phyloP scores from a whole-genome alignment of 1,140 invertebrate genomes.

The Cotesia typhae region DNA sequence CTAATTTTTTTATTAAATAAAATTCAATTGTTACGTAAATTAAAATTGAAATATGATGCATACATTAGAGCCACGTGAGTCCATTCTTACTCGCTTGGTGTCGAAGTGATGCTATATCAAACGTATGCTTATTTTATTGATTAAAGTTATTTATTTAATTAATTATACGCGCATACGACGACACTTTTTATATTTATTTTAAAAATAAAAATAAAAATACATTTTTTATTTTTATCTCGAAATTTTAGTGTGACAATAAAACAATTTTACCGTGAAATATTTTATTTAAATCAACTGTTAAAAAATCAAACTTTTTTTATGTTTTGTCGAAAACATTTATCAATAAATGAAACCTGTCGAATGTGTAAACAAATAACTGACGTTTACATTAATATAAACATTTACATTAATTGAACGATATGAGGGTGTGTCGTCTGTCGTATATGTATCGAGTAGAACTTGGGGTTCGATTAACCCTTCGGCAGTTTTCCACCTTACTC shows the following conservation, averaged over 20 bases:
- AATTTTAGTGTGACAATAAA: too few species aligned
- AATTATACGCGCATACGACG: neutral
- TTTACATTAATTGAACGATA: neutral
- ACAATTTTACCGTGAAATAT: too few species aligned
- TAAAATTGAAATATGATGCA: conserved; percentile 32
- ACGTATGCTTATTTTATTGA: conserved; percentile 17
- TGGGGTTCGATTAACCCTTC: neutral
- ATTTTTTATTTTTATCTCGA: too few species aligned
- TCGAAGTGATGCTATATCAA: conserved; percentile 54
- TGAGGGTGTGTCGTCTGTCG: neutral
- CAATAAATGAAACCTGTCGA: neutral
- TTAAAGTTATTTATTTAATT: conserved; percentile 13
- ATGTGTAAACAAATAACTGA: too few species aligned
- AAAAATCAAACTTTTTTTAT: neutral
- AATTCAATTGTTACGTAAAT: too few species aligned
- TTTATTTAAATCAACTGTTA: too few species aligned
- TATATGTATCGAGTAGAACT: neutral
- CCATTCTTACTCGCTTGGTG: conserved; percentile 51
- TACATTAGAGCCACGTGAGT: conserved; percentile 58
- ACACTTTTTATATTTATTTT: neutral
- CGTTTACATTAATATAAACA: neutral
- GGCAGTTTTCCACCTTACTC: neutral
- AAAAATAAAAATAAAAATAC: too few species aligned
- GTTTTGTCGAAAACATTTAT: neutral
- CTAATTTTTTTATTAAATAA: too few species aligned